These are phyloP conservation scores for Calyptomena viridis DNA, from an alignment of 2,113 vertebrate species.

Conservation along the genomic window DNA sequence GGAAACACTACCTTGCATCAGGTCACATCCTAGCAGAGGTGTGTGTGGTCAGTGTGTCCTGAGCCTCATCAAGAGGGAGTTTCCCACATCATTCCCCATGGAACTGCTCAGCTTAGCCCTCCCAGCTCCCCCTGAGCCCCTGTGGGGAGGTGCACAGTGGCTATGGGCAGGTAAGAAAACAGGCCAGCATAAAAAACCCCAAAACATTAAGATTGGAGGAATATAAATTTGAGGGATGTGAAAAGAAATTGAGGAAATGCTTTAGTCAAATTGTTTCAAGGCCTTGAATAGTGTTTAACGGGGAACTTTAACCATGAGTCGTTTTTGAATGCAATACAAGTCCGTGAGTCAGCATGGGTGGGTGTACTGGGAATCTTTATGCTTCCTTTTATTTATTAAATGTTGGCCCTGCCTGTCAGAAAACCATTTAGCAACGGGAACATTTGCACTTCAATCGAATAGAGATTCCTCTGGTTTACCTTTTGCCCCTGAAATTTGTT, in stretches of 20 bases:
- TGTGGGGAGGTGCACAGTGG: background rate
- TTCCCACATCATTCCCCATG: background rate
- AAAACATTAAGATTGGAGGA: background rate
- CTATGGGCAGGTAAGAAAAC: background rate
- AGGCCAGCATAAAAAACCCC: background rate
- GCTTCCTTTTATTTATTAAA: constrained; percentile 63
- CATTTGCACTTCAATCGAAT: constrained; percentile 51
- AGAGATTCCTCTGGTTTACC: constrained; percentile 27
- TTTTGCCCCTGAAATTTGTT: constrained; percentile 60
- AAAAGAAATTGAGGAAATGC: background rate
- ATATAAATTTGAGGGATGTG: background rate
- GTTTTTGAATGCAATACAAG: constrained; percentile 9
- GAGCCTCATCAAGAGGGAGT: background rate
- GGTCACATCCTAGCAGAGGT: background rate
- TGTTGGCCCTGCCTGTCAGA: constrained; percentile 51
- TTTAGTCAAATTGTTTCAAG: constrained; percentile 33
- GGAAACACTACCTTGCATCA: background rate
- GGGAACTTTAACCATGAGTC: background rate
- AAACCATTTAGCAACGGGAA: constrained; percentile 39
- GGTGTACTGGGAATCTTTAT: constrained; percentile 45
- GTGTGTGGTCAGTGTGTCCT: background rate
- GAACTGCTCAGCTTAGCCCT: background rate
- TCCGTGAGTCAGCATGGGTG: constrained; percentile 39
- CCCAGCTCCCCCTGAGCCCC: background rate
- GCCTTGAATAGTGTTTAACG: background rate